phyloP scores from a whole-genome alignment of 2,797 vertebrate genomes.

The Sebastes steindachneri region DNA sequence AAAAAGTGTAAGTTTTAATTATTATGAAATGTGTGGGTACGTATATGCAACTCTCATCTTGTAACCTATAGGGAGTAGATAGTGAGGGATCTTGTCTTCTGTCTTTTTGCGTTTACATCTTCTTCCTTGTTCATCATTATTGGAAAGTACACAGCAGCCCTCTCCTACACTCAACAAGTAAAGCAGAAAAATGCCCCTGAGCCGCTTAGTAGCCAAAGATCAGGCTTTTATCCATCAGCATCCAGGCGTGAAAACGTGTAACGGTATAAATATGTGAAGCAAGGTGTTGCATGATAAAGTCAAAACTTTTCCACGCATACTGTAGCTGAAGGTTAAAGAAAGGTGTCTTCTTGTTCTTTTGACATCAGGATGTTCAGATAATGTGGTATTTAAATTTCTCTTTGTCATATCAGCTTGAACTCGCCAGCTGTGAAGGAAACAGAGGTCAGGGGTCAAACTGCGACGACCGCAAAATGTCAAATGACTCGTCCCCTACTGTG shows the following conservation, averaged over 20 bases:
- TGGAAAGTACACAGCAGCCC: neutral
- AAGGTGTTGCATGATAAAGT: conserved; percentile 49
- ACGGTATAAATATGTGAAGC: conserved; percentile 51
- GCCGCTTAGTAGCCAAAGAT: conserved; percentile 7
- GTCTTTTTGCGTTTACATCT: neutral
- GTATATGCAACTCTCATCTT: neutral
- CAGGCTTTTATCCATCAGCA: conserved; percentile 32
- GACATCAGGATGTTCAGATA: conserved; percentile 4
- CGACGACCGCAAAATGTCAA: conserved; percentile 70
- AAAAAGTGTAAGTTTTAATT: neutral
- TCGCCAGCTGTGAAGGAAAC: conserved; percentile 47
- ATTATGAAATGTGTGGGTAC: too few relatives aligned
- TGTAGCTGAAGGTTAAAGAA: conserved; percentile 48
- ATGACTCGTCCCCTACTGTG: conserved; percentile 57
- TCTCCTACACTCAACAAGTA: neutral
- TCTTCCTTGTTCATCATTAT: neutral
- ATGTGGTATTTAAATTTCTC: conserved; percentile 57
- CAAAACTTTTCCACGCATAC: conserved; percentile 1
- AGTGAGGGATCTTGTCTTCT: neutral
- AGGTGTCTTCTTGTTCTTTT: conserved; percentile 11
- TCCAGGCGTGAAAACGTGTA: conserved; percentile 44
- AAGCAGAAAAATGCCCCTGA: conserved; percentile 33
- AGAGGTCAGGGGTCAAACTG: conserved; percentile 70
- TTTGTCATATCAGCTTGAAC: conserved; percentile 47
- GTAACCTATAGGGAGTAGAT: neutral